A percentile compares a stretch with the other conserved stretches of the same genome.
Evolutionary conservation across 2,888 invertebrate species (phyloP).

Genomic region (Macaria notata): DNA sequence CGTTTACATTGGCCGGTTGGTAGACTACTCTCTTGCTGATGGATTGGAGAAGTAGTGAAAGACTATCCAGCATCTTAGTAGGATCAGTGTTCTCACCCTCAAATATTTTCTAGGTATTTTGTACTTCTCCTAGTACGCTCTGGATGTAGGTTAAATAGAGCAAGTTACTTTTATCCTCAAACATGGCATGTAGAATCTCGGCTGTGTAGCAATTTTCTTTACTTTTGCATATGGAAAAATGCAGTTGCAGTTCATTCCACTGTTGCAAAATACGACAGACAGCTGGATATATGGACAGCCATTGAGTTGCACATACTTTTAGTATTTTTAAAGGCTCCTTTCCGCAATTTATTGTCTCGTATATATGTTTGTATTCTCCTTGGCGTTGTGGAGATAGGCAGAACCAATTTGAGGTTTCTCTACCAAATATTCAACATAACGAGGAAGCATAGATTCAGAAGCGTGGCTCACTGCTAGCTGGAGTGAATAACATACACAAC

Average conservation of each 20-base stretch:
- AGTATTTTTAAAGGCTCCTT: constrained; percentile 39
- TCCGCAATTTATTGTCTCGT: constrained; percentile 40
- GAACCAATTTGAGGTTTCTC: constrained; percentile 46
- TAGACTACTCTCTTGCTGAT: neutral
- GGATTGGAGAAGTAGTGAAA: neutral
- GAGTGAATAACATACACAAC: constrained; percentile 15
- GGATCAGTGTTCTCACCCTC: too few species aligned
- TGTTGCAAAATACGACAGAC: constrained; percentile 37
- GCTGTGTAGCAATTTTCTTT: constrained; percentile 36
- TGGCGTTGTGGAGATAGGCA: constrained; percentile 37
- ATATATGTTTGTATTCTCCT: constrained; percentile 38
- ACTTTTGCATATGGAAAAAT: constrained; percentile 22
- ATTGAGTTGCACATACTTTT: constrained; percentile 36
- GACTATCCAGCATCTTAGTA: neutral
- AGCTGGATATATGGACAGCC: constrained; percentile 40
- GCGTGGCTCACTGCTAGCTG: constrained; percentile 41
- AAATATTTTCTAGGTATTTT: too few species aligned
- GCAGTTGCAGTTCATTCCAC: constrained; percentile 34
- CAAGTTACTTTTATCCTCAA: constrained; percentile 24
- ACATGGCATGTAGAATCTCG: constrained; percentile 32
- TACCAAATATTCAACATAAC: constrained; percentile 32
- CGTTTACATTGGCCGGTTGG: neutral
- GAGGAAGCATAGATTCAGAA: constrained; percentile 29
- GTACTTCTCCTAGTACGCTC: constrained; percentile 1
- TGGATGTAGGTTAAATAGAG: constrained; percentile 7